Evolutionary conservation across 1,140 invertebrate species (phyloP).

Genomic region (Drosophila micromelanica): DNA sequence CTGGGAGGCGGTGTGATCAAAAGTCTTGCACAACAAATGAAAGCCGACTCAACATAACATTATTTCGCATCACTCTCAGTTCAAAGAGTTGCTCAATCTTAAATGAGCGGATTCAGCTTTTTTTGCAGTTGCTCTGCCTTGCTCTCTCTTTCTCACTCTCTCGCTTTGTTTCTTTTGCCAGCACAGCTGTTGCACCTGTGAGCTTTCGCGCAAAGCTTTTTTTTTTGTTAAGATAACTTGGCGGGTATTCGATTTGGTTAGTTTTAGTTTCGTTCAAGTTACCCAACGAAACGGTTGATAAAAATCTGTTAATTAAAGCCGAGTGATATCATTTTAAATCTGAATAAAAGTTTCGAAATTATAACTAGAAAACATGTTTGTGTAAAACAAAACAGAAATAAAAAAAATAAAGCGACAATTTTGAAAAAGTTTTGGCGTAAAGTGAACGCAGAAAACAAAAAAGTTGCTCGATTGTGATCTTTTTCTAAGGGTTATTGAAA

Average conservation of each 20-base stretch:
- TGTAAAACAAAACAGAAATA: background rate
- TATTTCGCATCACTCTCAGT: slow-evolving; percentile 61
- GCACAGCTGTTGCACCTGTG: slow-evolving; percentile 29
- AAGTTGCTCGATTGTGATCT: slow-evolving; percentile 18
- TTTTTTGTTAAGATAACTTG: slow-evolving; percentile 28
- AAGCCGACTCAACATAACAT: slow-evolving; percentile 55
- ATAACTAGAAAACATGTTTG: background rate
- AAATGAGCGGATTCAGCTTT: slow-evolving; percentile 20
- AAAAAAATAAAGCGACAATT: background rate
- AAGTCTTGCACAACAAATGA: slow-evolving; percentile 59
- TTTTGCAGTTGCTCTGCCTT: slow-evolving; percentile 36
- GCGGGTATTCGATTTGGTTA: slow-evolving; percentile 28
- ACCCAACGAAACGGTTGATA: slow-evolving; percentile 60
- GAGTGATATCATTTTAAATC: slow-evolving; percentile 10
- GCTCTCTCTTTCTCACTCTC: background rate
- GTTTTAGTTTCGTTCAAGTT: slow-evolving; percentile 63
- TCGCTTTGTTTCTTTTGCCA: background rate
- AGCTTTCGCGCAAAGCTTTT: slow-evolving; percentile 55
- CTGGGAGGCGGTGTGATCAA: slow-evolving; percentile 3
- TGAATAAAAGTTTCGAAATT: slow-evolving; percentile 10
- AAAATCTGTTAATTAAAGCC: slow-evolving; percentile 29
- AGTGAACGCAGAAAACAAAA: background rate
- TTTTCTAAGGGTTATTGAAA: slow-evolving; percentile 24
- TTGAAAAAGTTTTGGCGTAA: background rate
- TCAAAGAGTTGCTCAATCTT: slow-evolving; percentile 22